Percentiles rank a stretch among this genome's conserved stretches.
Conservation (phyloP, 2,113 vertebrate genomes). For the Lophura nycthemera region DNA sequence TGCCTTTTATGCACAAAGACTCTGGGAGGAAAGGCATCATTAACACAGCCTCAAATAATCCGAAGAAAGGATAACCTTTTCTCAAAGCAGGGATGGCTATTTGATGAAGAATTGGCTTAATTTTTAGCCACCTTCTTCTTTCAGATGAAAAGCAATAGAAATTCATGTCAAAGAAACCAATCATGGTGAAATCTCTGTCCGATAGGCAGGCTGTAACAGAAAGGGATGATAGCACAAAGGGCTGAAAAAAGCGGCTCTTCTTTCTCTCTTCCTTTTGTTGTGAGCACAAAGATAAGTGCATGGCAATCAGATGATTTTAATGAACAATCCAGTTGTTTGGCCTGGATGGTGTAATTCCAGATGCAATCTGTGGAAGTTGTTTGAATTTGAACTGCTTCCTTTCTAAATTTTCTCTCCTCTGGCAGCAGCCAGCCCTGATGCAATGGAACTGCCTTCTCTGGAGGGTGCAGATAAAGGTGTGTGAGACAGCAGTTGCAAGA, state of each 20-base stretch:
- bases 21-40: slow-evolving; percentile 45
- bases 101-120: slow-evolving; percentile 78
- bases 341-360: background rate
- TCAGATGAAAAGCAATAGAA: slow-evolving; percentile 69
- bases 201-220: slow-evolving; percentile 49
- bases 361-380: background rate
- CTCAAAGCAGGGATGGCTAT: slow-evolving; percentile 52
- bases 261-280: slow-evolving; percentile 40
- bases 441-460: background rate
- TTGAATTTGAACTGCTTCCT: background rate
- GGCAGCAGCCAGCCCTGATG: background rate
- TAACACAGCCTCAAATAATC: slow-evolving; percentile 50
- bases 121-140: slow-evolving; percentile 68
- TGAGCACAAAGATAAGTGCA: slow-evolving; percentile 61
- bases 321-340: slow-evolving; percentile 54
- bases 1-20: slow-evolving; percentile 57
- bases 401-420: background rate
- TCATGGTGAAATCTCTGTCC: slow-evolving; percentile 56
- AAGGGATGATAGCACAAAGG: slow-evolving; percentile 56
- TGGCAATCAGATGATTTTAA: slow-evolving; percentile 61
- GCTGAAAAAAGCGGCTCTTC: background rate
- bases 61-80: slow-evolving; percentile 48
- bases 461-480: background rate
- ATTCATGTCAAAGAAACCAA: slow-evolving; percentile 62
- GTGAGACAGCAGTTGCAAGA: background rate